Evolutionary conservation across 2,888 invertebrate genomes (phyloP).

Genomic region (Chrysolina americana): DNA sequence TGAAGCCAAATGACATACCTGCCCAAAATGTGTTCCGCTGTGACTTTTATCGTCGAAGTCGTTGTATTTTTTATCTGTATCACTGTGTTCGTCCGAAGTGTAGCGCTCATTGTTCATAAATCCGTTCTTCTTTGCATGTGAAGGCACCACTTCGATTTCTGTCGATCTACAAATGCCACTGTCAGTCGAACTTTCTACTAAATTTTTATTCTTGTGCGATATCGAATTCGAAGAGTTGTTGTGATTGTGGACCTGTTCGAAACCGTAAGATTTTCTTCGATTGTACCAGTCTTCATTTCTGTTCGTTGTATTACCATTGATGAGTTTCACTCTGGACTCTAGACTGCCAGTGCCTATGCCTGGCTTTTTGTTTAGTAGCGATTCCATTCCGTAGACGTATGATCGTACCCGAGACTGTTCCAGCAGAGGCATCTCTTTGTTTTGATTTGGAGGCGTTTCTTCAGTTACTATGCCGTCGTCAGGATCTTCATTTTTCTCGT

Average conservation of each 20-base stretch:
- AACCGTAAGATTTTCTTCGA: constrained; percentile 84
- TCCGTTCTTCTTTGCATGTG: constrained; percentile 50
- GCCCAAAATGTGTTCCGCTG: constrained; percentile 52
- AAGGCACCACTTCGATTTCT: constrained; percentile 73
- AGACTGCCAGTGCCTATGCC: constrained; percentile 69
- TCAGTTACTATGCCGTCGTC: constrained; percentile 71
- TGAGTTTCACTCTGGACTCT: constrained; percentile 68
- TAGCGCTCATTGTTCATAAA: constrained; percentile 39
- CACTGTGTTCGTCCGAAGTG: constrained; percentile 52
- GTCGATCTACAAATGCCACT: constrained; percentile 83
- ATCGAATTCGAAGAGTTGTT: constrained; percentile 59
- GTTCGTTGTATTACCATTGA: constrained; percentile 60
- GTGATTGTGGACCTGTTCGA: constrained; percentile 70
- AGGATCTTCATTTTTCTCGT: constrained; percentile 58
- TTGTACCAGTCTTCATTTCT: constrained; percentile 79
- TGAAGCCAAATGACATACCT: constrained; percentile 35
- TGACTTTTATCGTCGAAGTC: constrained; percentile 34
- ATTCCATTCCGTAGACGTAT: constrained; percentile 70
- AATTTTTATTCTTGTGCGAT: constrained; percentile 70
- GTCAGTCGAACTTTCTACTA: constrained; percentile 84
- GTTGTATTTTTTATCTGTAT: constrained; percentile 48
- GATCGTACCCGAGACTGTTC: constrained; percentile 66
- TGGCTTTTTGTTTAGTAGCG: constrained; percentile 62
- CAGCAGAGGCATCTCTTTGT: constrained; percentile 42
- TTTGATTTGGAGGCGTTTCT: constrained; percentile 51